Percentiles rank a stretch among this genome's conserved stretches.
Conservation (phyloP, 1,140 invertebrate species). For the Aradophagus sp. region DNA sequence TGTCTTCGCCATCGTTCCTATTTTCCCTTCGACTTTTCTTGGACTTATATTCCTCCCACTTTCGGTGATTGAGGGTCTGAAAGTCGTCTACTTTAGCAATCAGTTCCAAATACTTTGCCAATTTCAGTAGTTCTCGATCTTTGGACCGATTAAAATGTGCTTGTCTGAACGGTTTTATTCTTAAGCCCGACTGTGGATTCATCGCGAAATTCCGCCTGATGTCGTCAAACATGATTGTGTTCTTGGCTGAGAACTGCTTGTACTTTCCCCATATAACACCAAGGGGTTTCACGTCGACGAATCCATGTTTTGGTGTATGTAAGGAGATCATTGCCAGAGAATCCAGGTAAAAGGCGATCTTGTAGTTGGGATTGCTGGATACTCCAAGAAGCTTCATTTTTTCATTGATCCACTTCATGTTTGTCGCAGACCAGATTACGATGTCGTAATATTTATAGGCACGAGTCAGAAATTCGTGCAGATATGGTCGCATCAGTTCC, state of each 20-base stretch:
- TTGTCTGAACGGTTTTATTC: conserved; percentile 91
- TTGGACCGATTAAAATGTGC: conserved; percentile 90
- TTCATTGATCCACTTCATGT: conserved; percentile 98
- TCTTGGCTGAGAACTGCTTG: conserved; percentile 88
- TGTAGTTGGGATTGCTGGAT: conserved; percentile 87
- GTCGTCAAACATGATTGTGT: conserved; percentile 99
- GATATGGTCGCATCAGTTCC: conserved; percentile 95
- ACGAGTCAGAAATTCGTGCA: conserved; percentile 95
- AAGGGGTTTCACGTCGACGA: conserved; percentile 94
- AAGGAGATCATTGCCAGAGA: conserved; percentile 96
- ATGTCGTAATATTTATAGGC: conserved; percentile 93
- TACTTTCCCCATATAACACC: conserved; percentile 98
- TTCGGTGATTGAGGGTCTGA: conserved; percentile 87
- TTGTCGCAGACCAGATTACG: conserved; percentile 95
- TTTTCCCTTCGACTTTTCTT: conserved; percentile 62
- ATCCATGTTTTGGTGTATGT: conserved; percentile 90
- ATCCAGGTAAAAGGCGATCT: conserved; percentile 94
- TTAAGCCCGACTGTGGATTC: conserved; percentile 95
- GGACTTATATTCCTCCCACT: conserved; percentile 89
- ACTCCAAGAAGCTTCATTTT: conserved; percentile 97
- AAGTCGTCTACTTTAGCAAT: conserved; percentile 92
- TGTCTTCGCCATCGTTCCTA: conserved; percentile 46
- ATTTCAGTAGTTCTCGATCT: conserved; percentile 88
- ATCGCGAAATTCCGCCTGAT: conserved; percentile 97
- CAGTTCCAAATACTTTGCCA: conserved; percentile 89